A percentile compares a stretch with the other conserved stretches of the same genome.
Evolutionary conservation across 2,797 vertebrate species (phyloP).

Genomic region (Cirrhinus mrigala): DNA sequence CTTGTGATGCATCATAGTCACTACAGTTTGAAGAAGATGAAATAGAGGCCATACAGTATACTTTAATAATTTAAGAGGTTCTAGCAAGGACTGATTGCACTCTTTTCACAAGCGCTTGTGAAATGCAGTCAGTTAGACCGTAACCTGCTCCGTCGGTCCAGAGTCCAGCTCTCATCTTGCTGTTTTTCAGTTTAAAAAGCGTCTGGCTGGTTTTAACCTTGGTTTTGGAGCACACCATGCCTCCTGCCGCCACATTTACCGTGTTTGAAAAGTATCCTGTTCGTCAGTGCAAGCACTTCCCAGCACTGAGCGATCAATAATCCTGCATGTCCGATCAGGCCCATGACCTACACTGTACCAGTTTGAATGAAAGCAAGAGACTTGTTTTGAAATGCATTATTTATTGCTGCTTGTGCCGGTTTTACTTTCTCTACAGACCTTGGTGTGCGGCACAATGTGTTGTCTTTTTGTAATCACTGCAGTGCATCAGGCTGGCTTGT

Average conservation of each 20-base stretch:
- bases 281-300: constrained; percentile 64
- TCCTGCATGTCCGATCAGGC: constrained; percentile 50
- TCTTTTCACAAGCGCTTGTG: constrained; percentile 67
- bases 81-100: constrained; percentile 65
- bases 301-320: constrained; percentile 58
- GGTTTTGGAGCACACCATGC: constrained; percentile 28
- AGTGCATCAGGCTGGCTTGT: constrained; percentile 67
- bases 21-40: background rate
- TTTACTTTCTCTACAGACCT: constrained; percentile 56
- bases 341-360: constrained; percentile 53
- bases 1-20: constrained; percentile 11
- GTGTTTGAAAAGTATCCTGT: constrained; percentile 57
- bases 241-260: constrained; percentile 36
- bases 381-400: constrained; percentile 35
- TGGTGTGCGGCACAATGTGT: constrained; percentile 51
- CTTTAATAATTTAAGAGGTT: constrained; percentile 71
- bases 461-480: constrained; percentile 75
- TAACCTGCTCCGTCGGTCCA: constrained; percentile 66
- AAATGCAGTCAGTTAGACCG: constrained; percentile 73
- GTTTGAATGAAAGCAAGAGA: constrained; percentile 27
- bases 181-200: constrained; percentile 60
- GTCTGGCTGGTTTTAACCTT: constrained; percentile 60
- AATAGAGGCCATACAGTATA: constrained; percentile 1
- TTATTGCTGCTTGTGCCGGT: constrained; percentile 47
- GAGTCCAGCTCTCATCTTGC: constrained; percentile 49